Evolutionary conservation across 2,888 invertebrate species (phyloP).

Genomic region (Diaprepes abbreviatus): DNA sequence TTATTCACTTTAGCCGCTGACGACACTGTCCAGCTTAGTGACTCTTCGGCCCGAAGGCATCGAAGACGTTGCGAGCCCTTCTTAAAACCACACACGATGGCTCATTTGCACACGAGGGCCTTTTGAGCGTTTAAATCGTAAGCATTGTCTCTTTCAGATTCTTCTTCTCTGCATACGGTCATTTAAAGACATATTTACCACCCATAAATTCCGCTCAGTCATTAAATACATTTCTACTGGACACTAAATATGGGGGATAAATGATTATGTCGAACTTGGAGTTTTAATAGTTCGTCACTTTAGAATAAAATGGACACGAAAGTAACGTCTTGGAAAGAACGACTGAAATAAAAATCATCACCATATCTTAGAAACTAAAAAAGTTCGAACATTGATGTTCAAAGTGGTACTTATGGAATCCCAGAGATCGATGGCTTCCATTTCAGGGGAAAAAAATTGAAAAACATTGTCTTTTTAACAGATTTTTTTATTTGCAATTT

Average conservation of each 20-base stretch:
- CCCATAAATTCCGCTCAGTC: slow-evolving; percentile 20
- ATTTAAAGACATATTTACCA: slow-evolving; percentile 30
- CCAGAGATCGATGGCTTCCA: too few species aligned
- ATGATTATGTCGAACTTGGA: too few species aligned
- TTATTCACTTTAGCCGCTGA: slow-evolving; percentile 43
- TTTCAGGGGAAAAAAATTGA: too few species aligned
- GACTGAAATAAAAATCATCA: too few species aligned
- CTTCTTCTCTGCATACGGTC: slow-evolving; percentile 16
- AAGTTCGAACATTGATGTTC: too few species aligned
- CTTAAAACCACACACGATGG: slow-evolving; percentile 45
- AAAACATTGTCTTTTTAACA: too few species aligned
- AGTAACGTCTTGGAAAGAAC: too few species aligned
- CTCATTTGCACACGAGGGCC: slow-evolving; percentile 45
- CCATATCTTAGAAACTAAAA: too few species aligned
- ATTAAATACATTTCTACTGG: neutral
- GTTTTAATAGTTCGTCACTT: too few species aligned
- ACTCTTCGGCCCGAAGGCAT: slow-evolving; percentile 22
- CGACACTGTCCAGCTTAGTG: slow-evolving; percentile 45
- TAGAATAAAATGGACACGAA: too few species aligned
- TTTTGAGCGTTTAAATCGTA: slow-evolving; percentile 25
- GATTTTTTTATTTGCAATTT: too few species aligned
- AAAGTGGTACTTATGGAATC: too few species aligned
- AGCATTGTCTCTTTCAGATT: slow-evolving; percentile 30
- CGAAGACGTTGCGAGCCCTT: slow-evolving; percentile 36
- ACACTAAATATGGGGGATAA: neutral